Evolutionary conservation across 2,113 vertebrate species (phyloP).

Genomic region (Embiotoca jacksoni): DNA sequence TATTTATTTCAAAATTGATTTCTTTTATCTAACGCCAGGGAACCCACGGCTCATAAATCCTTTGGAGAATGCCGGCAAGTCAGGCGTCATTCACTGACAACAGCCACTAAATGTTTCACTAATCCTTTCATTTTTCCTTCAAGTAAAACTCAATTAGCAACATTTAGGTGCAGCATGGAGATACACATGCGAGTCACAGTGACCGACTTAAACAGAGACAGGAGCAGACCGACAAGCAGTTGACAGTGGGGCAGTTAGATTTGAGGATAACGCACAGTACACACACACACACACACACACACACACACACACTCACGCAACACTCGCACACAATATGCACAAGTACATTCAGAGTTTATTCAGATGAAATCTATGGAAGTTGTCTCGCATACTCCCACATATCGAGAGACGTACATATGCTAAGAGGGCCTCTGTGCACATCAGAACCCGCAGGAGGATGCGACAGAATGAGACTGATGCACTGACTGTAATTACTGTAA

Average conservation of each 20-base stretch:
- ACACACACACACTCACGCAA: neutral
- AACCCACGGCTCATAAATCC: neutral
- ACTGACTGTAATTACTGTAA: conserved; percentile 68
- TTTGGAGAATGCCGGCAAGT: conserved; percentile 14
- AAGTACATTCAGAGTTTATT: conserved; percentile 37
- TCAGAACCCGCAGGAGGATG: conserved; percentile 55
- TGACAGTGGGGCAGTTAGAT: conserved; percentile 27
- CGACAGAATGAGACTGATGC: conserved; percentile 48
- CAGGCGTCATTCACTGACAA: neutral
- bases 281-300: neutral
- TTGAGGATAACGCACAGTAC: conserved; percentile 7
- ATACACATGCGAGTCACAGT: neutral
- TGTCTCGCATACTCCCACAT: conserved; percentile 21
- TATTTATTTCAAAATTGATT: too few species aligned
- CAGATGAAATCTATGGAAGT: conserved; percentile 37
- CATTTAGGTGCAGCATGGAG: neutral
- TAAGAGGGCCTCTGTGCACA: conserved; percentile 5
- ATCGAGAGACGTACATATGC: conserved; percentile 22
- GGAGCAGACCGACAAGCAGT: conserved; percentile 9
- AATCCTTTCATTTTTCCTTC: conserved; percentile 12
- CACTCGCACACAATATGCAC: neutral
- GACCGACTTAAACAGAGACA: neutral
- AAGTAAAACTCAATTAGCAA: conserved; percentile 12
- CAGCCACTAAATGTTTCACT: conserved; percentile 27
- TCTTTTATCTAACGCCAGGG: neutral